Percentiles rank a stretch among this genome's conserved stretches.
Conservation (phyloP, 2,888 invertebrate species). For the Platerodrilus igneus region DNA sequence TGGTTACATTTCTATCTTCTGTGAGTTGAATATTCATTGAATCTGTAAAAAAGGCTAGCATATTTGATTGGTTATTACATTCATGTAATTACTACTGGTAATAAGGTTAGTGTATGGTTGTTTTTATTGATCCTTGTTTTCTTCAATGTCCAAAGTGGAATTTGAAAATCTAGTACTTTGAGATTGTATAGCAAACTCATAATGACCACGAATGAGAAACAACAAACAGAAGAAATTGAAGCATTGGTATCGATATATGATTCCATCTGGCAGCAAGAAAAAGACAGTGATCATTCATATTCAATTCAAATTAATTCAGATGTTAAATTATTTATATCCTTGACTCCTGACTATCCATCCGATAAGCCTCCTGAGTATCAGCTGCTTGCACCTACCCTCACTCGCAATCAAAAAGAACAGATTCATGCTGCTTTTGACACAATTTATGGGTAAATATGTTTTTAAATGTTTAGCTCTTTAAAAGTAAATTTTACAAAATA, state of each 20-base stretch:
- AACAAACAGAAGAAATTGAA: constrained; percentile 62
- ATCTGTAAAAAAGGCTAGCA: too few species aligned
- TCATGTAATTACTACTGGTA: too few species aligned
- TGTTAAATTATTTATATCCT: constrained; percentile 58
- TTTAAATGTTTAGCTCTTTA: too few species aligned
- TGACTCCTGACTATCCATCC: constrained; percentile 63
- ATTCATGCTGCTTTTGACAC: constrained; percentile 57
- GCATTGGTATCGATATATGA: constrained; percentile 68
- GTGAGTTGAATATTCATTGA: too few species aligned
- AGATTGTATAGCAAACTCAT: not conserved
- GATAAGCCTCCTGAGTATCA: constrained; percentile 63
- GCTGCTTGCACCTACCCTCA: constrained; percentile 67
- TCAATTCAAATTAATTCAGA: constrained; percentile 56
- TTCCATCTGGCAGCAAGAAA: constrained; percentile 61
- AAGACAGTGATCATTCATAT: constrained; percentile 54
- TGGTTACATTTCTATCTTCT: too few species aligned
- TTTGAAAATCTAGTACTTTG: too few species aligned
- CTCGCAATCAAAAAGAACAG: constrained; percentile 54
- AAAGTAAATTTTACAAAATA: too few species aligned
- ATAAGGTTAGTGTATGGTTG: too few species aligned
- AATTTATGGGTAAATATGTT: constrained; percentile 60
- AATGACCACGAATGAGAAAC: constrained; percentile 34
- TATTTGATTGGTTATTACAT: too few species aligned
- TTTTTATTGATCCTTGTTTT: too few species aligned
- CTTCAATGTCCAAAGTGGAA: too few species aligned